Conservation (phyloP, 2,797 vertebrate genomes). For the Clarias laeviceps region DNA sequence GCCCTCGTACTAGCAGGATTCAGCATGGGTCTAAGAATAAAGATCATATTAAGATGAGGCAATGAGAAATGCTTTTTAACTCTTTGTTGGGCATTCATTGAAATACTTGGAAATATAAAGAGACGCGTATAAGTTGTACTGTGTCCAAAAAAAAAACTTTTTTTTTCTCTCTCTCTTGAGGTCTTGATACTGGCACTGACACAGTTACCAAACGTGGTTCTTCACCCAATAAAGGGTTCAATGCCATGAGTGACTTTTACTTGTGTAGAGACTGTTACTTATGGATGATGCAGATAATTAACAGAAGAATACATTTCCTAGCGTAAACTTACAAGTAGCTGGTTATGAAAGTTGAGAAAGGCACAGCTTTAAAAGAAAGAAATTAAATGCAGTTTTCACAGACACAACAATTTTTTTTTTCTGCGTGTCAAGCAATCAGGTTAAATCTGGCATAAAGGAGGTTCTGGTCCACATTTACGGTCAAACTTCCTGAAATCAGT, state of each 20-base stretch:
- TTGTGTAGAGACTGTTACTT: neutral
- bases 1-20: neutral
- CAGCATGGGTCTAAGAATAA: neutral
- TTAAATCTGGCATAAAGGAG: neutral
- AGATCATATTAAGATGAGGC: too few relatives aligned
- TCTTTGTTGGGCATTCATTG: too few relatives aligned
- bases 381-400: neutral
- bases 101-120: too few relatives aligned
- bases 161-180: too few relatives aligned
- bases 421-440: too few relatives aligned
- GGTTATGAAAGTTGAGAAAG: neutral
- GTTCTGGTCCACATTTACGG: neutral
- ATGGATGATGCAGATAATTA: neutral
- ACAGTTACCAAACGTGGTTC: too few relatives aligned
- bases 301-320: neutral
- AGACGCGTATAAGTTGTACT: too few relatives aligned
- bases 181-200: too few relatives aligned
- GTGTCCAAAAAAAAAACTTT: too few relatives aligned
- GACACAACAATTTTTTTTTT: too few relatives aligned
- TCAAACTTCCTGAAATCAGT: neutral
- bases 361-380: neutral
- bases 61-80: too few relatives aligned
- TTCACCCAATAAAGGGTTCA: neutral
- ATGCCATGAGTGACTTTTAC: neutral
- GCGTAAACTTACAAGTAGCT: neutral